These are phyloP conservation scores for Drosophila ananassae DNA, from an alignment of 1,140 invertebrate species.

Conservation along the genomic window DNA sequence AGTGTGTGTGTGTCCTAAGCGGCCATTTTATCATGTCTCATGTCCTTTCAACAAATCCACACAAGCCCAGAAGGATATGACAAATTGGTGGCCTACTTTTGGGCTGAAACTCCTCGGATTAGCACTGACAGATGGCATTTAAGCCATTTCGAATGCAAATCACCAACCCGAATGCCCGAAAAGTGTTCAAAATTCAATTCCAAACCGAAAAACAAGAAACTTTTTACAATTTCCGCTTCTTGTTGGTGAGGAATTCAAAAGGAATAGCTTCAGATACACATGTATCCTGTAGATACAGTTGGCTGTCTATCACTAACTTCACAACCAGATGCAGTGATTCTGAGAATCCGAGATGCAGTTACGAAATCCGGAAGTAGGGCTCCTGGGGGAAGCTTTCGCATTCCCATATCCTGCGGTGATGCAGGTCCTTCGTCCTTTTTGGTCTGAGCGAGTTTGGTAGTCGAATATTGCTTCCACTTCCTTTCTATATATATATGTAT, in stretches of 20 bases:
- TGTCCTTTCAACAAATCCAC: conserved; percentile 48
- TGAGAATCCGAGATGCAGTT: background rate
- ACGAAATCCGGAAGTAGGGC: background rate
- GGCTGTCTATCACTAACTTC: background rate
- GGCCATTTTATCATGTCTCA: conserved; percentile 77
- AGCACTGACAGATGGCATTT: conserved; percentile 10
- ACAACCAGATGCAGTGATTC: too few species aligned
- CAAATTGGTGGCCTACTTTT: conserved; percentile 48
- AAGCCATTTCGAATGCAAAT: too few species aligned
- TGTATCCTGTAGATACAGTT: background rate
- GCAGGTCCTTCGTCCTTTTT: too few species aligned
- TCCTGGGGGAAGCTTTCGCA: background rate
- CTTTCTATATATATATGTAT: too few species aligned
- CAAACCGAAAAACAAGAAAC: too few species aligned
- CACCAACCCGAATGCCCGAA: too few species aligned
- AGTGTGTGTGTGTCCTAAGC: conserved; percentile 45
- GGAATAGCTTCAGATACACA: background rate
- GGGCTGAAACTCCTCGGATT: conserved; percentile 16
- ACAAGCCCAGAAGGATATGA: conserved; percentile 34
- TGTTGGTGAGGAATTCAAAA: background rate
- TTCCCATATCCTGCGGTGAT: background rate
- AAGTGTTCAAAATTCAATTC: too few species aligned
- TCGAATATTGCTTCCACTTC: too few species aligned
- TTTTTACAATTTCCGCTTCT: too few species aligned
- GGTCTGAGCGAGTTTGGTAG: too few species aligned